Percentiles rank a stretch among this genome's conserved stretches.
Conservation (phyloP, 1,140 invertebrate genomes). For the Ceratina japonica region DNA sequence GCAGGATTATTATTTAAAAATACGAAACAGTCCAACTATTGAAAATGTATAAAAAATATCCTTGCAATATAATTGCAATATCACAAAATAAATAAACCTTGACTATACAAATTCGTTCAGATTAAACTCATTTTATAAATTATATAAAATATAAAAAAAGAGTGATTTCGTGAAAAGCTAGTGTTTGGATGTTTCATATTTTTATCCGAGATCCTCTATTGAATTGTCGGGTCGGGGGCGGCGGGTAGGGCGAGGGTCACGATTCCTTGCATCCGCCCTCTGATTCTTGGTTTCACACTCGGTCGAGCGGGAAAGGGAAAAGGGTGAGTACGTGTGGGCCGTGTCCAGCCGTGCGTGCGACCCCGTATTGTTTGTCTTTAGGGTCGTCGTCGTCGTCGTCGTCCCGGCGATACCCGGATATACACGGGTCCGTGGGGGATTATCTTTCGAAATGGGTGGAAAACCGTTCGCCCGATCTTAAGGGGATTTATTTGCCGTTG, state of each 20-base stretch:
- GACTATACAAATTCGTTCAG: too few species aligned
- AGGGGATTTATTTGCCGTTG: neutral
- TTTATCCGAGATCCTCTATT: slow-evolving; percentile 4
- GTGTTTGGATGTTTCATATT: too few species aligned
- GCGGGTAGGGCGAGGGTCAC: slow-evolving; percentile 18
- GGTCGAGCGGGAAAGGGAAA: slow-evolving; percentile 48
- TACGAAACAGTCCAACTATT: too few species aligned
- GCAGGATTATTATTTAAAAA: too few species aligned
- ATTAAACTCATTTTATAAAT: too few species aligned
- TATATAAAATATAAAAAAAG: too few species aligned
- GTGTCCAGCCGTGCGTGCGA: slow-evolving; percentile 22
- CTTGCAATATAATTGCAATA: too few species aligned
- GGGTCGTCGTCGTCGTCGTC: too few species aligned
- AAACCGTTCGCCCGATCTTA: neutral
- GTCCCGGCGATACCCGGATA: neutral
- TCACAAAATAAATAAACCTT: too few species aligned
- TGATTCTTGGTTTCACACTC: slow-evolving; percentile 67
- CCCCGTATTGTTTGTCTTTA: slow-evolving; percentile 18
- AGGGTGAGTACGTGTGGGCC: neutral
- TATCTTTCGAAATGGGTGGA: neutral
- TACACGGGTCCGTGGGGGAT: neutral
- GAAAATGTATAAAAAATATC: too few species aligned
- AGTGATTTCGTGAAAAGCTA: too few species aligned
- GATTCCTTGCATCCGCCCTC: slow-evolving; percentile 42
- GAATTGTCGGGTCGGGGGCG: too few species aligned